Evolutionary conservation across 1,140 invertebrate species (phyloP), one percentile per base, ranked within the genome.

Genomic region (Achatina immaculata): DNA sequence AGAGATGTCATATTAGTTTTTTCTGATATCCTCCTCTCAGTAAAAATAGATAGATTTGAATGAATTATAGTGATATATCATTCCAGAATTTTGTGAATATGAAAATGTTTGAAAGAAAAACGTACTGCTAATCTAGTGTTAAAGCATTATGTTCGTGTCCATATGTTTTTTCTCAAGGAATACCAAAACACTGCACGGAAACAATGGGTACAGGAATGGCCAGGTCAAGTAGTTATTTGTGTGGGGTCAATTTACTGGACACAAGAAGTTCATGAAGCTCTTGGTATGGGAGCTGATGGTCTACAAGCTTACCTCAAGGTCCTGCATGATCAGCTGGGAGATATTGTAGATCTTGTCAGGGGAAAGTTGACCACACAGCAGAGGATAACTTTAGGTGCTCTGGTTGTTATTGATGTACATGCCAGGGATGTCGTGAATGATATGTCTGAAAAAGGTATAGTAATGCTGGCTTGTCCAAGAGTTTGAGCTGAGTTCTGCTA

Each of bases 221-320:
- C 91, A 7, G 91, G 91, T 9, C 91, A 92, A 82, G 88, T 92
- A 31, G 90, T 92, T 1, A 80, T 92, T 68, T 91, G 91, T 85
- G 90, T 89, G 7, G 91, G 91, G 1, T 90, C 91, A 83, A 90
- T 90, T 24, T 92, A 88, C 83, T 92, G 91, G 91, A 92, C 91
- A 0, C 78, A 78, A 24, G 91, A 92, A 75, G 89, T 91, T 11
- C 90, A 92, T 40, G 90, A 91, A 43, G 86, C 88, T 16, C 89
- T 91, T 51, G 58, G 84, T 38, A 81, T 82, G 42, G 89, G 87
- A 36, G 83, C 87, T 0, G 82, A 86, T 48, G 89, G 90, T 19
- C 86, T 91, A 24, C 82, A 74, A n/a, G 88, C 90, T 40, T 91
- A 90, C 83, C 85, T 82, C 58, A 84, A 88, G 0, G 85, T 83